phyloP scores from a whole-genome alignment of 2,797 vertebrate species.

The Arremon brunneinucha region DNA sequence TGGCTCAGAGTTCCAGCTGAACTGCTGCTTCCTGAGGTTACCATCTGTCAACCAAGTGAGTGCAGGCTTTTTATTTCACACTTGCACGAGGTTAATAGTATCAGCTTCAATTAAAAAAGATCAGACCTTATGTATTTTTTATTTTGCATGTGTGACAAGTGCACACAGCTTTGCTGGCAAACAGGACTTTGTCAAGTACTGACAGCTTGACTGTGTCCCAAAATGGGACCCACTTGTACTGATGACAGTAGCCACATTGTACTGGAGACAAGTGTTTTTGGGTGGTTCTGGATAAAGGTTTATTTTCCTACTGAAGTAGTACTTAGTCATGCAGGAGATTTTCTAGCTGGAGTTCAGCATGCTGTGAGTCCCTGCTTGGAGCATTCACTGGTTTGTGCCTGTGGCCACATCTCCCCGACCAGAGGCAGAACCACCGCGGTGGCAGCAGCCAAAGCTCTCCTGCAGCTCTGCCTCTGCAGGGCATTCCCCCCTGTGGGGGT shows the following conservation, averaged over 20 bases:
- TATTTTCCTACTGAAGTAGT: constrained; percentile 49
- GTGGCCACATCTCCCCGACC: background rate
- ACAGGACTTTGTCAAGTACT: background rate
- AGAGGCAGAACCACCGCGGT: rapidly evolving
- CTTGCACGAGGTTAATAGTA: background rate
- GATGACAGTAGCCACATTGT: background rate
- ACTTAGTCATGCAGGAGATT: constrained; percentile 24
- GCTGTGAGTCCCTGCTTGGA: background rate
- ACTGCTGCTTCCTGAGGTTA: background rate
- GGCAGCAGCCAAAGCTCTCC: rapidly evolving
- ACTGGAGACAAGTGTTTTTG: background rate
- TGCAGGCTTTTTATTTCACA: background rate
- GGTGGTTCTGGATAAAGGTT: constrained; percentile 20
- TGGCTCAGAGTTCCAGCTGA: background rate
- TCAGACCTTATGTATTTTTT: background rate
- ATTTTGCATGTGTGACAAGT: background rate
- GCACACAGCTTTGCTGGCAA: background rate
- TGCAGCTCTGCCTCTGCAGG: background rate
- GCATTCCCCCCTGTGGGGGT: background rate
- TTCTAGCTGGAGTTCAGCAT: background rate
- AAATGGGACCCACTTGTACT: background rate
- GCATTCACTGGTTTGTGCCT: background rate
- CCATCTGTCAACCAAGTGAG: background rate
- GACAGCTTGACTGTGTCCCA: background rate
- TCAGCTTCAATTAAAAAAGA: background rate